phyloP scores from a whole-genome alignment of 2,888 invertebrate species.

The Dryobotodes eremita region DNA sequence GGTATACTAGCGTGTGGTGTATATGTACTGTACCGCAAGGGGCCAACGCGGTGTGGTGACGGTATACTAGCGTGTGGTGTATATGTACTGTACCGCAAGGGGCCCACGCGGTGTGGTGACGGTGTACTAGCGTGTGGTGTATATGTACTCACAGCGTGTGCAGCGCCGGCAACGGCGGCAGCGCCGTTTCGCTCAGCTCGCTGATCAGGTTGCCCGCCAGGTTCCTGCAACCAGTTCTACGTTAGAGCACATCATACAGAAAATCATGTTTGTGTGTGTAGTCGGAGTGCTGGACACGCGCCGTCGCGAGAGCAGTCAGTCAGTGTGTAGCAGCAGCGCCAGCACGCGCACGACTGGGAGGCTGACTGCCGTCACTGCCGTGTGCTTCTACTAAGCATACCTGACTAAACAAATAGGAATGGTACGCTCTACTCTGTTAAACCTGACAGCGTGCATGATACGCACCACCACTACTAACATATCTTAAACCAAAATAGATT shows the following conservation, averaged over 20 bases:
- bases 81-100: background rate
- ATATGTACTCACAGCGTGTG: slow-evolving; percentile 94
- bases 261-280: background rate
- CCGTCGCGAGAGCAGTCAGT: background rate
- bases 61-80: background rate
- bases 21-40: background rate
- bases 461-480: too few species aligned
- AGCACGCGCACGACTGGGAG: too few species aligned
- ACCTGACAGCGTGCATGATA: background rate
- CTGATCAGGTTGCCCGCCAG: slow-evolving; percentile 94
- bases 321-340: background rate
- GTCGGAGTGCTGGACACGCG: background rate
- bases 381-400: background rate
- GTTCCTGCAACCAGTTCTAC: slow-evolving; percentile 90
- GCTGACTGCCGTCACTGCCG: background rate
- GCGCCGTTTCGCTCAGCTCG: slow-evolving; percentile 92
- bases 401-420: background rate
- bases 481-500: slow-evolving; percentile 24
- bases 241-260: background rate
- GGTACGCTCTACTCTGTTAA: too few species aligned
- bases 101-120: background rate
- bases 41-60: background rate
- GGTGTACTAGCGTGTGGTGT: background rate
- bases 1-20: background rate
- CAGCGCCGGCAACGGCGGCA: slow-evolving; percentile 93